A percentile compares a stretch with the other conserved stretches of the same genome.
phyloP scores from a whole-genome alignment of 2,888 invertebrate genomes.

The Dicyrtoma fusca region DNA sequence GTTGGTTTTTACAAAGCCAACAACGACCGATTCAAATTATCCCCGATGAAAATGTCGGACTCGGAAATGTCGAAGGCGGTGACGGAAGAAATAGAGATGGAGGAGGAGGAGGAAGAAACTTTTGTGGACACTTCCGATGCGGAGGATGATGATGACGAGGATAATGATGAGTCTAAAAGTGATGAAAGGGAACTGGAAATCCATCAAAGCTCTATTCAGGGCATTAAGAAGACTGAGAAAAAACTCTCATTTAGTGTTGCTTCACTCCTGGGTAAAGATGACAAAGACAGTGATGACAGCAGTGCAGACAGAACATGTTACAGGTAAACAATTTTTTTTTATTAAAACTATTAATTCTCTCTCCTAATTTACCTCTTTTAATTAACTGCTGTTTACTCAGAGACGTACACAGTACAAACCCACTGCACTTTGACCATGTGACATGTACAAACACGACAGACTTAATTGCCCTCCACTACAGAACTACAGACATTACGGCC shows the following conservation, averaged over 20 bases:
- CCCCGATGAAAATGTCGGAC: conserved; percentile 57
- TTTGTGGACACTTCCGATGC: conserved; percentile 56
- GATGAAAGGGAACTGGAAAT: conserved; percentile 45
- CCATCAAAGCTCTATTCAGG: conserved; percentile 50
- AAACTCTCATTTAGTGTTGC: conserved; percentile 57
- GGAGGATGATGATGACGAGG: conserved; percentile 56
- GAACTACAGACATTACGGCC: no score
- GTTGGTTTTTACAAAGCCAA: conserved; percentile 12
- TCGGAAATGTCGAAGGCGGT: conserved; percentile 55
- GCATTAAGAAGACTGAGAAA: conserved; percentile 57
- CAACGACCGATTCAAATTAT: conserved; percentile 36
- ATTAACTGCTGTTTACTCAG: not conserved
- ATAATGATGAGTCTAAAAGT: conserved; percentile 40
- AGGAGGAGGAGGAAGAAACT: conserved; percentile 57
- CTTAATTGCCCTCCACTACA: no score
- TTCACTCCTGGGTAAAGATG: conserved; percentile 55
- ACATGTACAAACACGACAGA: no score
- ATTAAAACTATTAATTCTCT: no score
- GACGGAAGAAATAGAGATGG: conserved; percentile 58
- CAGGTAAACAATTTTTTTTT: conserved; percentile 46
- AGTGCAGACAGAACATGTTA: conserved; percentile 53
- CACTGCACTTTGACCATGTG: no score
- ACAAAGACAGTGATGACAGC: conserved; percentile 48
- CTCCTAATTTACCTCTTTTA: no score
- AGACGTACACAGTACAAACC: not conserved